Percentiles rank a stretch among this genome's conserved stretches.
Evolutionary conservation across 2,888 invertebrate species (phyloP).

Genomic region (Gymnocheta viridis): DNA sequence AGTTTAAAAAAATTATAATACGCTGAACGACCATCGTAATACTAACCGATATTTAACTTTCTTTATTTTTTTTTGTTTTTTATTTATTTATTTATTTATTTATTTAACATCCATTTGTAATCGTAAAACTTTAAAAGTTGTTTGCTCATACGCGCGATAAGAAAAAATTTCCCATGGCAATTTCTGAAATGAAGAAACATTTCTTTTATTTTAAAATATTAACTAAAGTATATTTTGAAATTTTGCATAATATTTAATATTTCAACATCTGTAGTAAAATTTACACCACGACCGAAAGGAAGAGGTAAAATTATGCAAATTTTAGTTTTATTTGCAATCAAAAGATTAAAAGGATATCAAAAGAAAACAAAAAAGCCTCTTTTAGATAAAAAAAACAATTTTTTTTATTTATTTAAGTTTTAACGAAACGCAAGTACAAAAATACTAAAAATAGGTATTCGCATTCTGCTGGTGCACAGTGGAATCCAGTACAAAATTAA

Average conservation of each 20-base stretch:
- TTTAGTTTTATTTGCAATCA: background rate
- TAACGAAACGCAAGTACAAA: background rate
- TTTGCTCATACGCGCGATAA: conserved; percentile 10
- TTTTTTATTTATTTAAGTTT: background rate
- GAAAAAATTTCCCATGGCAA: conserved; percentile 34
- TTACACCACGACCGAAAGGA: background rate
- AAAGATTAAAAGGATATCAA: background rate
- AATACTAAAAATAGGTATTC: background rate
- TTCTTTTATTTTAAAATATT: background rate
- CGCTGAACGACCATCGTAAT: background rate
- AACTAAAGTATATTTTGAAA: conserved; percentile 11
- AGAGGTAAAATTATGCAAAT: conserved; percentile 29
- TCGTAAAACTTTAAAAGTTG: conserved; percentile 38
- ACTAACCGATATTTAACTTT: conserved; percentile 25
- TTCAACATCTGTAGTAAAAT: background rate
- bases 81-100: conserved; percentile 2
- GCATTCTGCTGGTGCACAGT: background rate
- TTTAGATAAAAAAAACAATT: background rate
- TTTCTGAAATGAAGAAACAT: background rate
- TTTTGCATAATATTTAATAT: conserved; percentile 13
- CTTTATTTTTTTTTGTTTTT: conserved; percentile 16
- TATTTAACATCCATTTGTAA: conserved; percentile 16
- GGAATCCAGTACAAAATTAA: background rate
- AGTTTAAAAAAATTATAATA: background rate
- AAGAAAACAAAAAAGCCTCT: background rate